Base-by-base conservation (phyloP, 2,797 vertebrate species). In the Clamator glandarius region DNA sequence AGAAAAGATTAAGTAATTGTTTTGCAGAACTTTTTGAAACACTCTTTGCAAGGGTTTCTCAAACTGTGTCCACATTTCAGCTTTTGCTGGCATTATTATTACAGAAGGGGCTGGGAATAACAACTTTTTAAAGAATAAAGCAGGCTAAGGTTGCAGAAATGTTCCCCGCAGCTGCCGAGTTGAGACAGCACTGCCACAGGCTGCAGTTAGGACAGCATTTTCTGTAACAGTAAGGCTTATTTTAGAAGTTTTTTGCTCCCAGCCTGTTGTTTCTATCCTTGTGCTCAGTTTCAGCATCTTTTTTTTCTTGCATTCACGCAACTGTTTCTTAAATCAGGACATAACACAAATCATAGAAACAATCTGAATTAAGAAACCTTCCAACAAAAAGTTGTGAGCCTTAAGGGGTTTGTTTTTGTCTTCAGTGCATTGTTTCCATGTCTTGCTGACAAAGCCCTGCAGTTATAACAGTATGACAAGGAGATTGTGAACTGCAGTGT, bases 111-210 rank as follows among this genome's bases (percentile, higher is more conserved):
- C 35, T 73, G 59, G 84, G 39, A 94, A 82, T 25, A 80, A 61
- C 52, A 48, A 59, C 28, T 52, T 88, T 90, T 87, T 84, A 86
- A 91, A 94, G 79, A 94, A 78, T 94, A 88, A 90, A 90, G 68
- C 42, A 78, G 66, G 8, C 48, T 78, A 76, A 4, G 1, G 51
- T 90, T 96, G 87, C 87, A 93, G 84, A 92, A 95, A 42, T 31
- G 15, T 78, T 92, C 92, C 59, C 73, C 94, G 88, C 87, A 81
- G 44, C 39, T 77, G 72, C 41, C 79, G 73, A 44, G 36, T 29
- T 86, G 76, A 66, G 68, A 66, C 26, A 86, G 66, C 57, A 51
- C 25, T 36, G 79, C 80, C 62, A 42, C 21, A 20, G 79, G 87
- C 87, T 78, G 54, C 66, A 84, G 73, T 69, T 76, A 52, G 58